Conservation (phyloP, 2,888 invertebrate species). For the Alcis repandata region DNA sequence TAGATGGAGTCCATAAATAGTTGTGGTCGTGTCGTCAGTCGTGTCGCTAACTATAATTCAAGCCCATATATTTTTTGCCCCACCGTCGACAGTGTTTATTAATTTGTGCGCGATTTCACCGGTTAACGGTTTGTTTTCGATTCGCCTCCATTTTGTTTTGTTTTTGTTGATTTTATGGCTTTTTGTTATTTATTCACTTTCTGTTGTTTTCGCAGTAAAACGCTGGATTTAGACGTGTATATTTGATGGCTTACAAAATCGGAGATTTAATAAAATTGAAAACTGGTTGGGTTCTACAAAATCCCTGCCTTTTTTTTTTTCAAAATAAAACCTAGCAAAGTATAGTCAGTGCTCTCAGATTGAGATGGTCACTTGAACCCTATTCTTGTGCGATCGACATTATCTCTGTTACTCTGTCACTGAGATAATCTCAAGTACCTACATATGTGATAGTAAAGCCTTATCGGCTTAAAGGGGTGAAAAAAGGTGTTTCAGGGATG, state of each 20-base stretch:
- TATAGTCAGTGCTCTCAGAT: no score
- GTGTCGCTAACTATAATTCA: background rate
- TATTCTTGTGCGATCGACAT: no score
- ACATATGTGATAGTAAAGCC: no score
- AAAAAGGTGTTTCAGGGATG: no score
- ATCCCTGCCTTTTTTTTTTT: no score
- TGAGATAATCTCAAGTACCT: no score
- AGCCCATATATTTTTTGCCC: conserved; percentile 1
- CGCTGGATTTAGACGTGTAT: background rate
- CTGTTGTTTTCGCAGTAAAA: background rate
- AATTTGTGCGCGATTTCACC: conserved; percentile 35
- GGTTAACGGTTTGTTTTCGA: conserved; percentile 27
- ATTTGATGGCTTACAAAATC: background rate
- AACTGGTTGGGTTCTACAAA: no score
- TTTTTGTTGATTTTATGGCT: conserved; percentile 33
- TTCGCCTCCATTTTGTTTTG: conserved; percentile 27
- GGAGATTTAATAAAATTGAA: background rate
- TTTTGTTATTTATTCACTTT: conserved; percentile 7
- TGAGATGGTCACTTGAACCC: no score
- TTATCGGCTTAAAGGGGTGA: no score
- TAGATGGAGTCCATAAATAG: no score
- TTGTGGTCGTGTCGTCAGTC: background rate
- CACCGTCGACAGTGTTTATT: conserved; percentile 37
- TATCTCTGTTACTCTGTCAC: no score
- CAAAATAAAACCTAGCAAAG: no score